A percentile compares a stretch with the other conserved stretches of the same genome.
These are phyloP conservation scores for Rhopalosiphum nymphaeae DNA, from an alignment of 2,888 invertebrate species.

Conservation along the genomic window DNA sequence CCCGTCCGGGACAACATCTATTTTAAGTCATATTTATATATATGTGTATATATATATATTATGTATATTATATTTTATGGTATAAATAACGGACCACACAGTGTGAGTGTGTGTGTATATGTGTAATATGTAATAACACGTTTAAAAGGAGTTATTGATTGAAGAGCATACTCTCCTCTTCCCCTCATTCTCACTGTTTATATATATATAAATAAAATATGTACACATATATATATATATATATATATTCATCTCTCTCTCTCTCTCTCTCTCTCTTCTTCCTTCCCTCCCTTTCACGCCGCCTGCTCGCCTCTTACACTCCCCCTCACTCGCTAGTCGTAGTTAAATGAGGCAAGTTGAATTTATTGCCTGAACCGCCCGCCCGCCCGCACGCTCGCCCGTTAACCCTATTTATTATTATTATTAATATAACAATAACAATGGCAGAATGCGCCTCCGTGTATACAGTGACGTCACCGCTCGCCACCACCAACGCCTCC, in stretches of 20 bases:
- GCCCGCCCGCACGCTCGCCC: conserved; percentile 35
- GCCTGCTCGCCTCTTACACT: neutral
- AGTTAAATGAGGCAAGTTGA: conserved; percentile 65
- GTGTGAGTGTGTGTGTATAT: neutral
- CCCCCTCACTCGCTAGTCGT: conserved; percentile 40
- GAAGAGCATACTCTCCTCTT: conserved; percentile 57
- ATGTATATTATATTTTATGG: conserved; percentile 39
- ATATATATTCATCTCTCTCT: conserved; percentile 13
- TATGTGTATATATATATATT: neutral
- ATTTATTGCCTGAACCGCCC: conserved; percentile 60
- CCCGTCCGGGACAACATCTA: conserved; percentile 44
- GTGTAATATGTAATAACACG: conserved; percentile 59
- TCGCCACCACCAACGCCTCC: conserved; percentile 18
- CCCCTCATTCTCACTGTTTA: conserved; percentile 17
- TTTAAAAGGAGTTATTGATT: conserved; percentile 65
- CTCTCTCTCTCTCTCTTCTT: neutral
- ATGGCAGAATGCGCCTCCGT: conserved; percentile 63
- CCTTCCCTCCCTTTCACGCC: conserved; percentile 21
- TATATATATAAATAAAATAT: conserved; percentile 42
- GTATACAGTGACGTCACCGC: conserved; percentile 39
- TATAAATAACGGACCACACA: conserved; percentile 60
- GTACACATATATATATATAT: conserved; percentile 28
- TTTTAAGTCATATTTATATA: conserved; percentile 22
- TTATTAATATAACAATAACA: conserved; percentile 65
- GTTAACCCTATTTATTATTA: conserved; percentile 65